phyloP scores from a whole-genome alignment of 2,888 invertebrate species.

The Eupithecia insigniata region DNA sequence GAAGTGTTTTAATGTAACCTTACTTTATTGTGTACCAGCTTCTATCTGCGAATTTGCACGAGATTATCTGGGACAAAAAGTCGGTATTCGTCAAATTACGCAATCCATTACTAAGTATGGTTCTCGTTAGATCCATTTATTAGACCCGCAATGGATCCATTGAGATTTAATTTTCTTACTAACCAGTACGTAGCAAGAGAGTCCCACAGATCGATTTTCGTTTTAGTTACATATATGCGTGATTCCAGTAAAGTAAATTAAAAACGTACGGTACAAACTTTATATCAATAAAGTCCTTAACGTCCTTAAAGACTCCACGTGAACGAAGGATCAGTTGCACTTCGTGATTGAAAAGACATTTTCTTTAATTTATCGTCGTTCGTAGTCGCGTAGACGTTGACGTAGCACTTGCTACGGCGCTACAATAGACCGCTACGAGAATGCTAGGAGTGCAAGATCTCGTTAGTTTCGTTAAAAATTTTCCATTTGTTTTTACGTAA shows the following conservation, averaged over 20 bases:
- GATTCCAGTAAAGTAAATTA: too few species aligned
- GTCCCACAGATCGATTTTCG: too few species aligned
- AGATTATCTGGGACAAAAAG: too few species aligned
- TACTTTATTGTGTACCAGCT: neutral
- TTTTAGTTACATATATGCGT: too few species aligned
- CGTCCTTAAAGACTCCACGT: neutral
- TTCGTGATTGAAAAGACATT: slow-evolving; percentile 25
- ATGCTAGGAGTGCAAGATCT: slow-evolving; percentile 7
- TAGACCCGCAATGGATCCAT: too few species aligned
- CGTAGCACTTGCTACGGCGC: slow-evolving; percentile 34
- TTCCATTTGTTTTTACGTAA: neutral
- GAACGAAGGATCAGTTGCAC: slow-evolving; percentile 10
- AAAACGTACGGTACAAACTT: neutral
- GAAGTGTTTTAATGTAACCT: too few species aligned
- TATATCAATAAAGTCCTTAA: neutral
- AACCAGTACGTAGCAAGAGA: too few species aligned
- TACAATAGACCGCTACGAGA: slow-evolving; percentile 17
- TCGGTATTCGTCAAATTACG: too few species aligned
- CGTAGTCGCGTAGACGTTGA: slow-evolving; percentile 33
- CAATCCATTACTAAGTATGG: too few species aligned
- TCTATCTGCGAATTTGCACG: too few species aligned
- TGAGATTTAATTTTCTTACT: too few species aligned
- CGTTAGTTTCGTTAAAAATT: neutral
- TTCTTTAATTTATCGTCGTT: slow-evolving; percentile 21
- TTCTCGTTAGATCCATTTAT: too few species aligned